A percentile compares a stretch with the other conserved stretches of the same genome.
phyloP scores from a whole-genome alignment of 2,113 vertebrate genomes.

The Butorides virescens region DNA sequence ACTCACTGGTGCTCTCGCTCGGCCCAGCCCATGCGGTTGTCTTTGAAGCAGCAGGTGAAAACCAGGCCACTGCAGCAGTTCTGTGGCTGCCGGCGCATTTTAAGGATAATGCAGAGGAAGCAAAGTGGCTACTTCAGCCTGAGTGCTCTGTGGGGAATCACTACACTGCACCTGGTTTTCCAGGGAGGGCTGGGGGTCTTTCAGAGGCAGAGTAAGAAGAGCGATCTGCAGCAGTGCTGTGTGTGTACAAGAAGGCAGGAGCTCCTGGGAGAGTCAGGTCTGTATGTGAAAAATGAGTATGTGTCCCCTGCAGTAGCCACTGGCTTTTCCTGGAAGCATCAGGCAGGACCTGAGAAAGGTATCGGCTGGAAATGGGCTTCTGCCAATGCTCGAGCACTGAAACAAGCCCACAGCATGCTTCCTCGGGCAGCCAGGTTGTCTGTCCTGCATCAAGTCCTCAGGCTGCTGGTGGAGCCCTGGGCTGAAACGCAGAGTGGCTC shows the following conservation, averaged over 20 bases:
- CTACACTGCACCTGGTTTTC: neutral
- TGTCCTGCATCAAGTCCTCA: neutral
- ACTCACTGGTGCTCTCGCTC: neutral
- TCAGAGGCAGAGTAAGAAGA: neutral
- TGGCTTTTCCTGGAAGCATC: neutral
- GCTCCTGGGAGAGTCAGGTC: neutral
- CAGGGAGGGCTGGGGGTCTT: neutral
- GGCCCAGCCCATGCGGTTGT: neutral
- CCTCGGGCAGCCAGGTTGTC: neutral
- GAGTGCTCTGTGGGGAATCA: neutral
- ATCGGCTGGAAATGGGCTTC: neutral
- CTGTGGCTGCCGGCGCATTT: neutral
- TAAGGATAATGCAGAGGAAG: neutral
- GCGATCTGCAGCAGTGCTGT: neutral
- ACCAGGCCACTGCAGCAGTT: constrained; percentile 49
- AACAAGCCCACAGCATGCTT: neutral
- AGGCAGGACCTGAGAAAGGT: neutral
- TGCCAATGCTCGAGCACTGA: neutral
- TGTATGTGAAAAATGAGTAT: neutral
- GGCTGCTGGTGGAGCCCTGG: neutral
- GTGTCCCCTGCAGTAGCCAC: neutral
- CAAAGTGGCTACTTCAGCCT: neutral
- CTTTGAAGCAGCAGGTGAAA: constrained; percentile 1
- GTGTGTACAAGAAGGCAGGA: neutral
- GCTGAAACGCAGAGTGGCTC: neutral